Evolutionary conservation across 1,140 invertebrate species (phyloP).

Genomic region (Limonius californicus): DNA sequence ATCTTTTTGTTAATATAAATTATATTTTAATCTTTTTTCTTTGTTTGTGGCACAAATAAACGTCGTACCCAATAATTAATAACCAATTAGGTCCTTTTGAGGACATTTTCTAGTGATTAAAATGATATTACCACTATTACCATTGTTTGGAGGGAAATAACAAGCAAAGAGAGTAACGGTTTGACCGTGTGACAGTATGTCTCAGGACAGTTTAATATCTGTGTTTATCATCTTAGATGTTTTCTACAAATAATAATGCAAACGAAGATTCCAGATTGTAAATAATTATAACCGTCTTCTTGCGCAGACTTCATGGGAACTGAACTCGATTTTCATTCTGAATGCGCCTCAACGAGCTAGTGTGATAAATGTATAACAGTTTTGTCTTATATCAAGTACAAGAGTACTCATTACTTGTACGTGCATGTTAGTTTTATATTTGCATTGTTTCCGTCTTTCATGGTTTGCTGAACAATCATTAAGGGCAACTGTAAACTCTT

Average conservation of each 20-base stretch:
- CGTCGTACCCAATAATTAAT: constrained; percentile 1
- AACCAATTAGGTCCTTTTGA: neutral
- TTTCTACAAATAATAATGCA: neutral
- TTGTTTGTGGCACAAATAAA: neutral
- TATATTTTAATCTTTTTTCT: neutral
- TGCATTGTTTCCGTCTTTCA: no score
- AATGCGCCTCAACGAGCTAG: neutral
- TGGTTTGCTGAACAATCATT: no score
- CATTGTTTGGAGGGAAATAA: constrained; percentile 1
- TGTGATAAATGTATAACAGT: neutral
- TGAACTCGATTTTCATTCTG: neutral
- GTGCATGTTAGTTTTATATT: no score
- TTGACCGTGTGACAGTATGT: neutral
- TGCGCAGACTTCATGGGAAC: neutral
- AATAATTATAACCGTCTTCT: neutral
- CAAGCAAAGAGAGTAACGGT: neutral
- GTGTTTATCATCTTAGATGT: neutral
- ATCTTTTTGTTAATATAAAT: neutral
- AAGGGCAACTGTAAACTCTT: no score
- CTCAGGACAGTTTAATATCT: neutral
- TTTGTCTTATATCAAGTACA: neutral
- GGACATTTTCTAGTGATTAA: constrained; percentile 1
- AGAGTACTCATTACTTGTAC: no score
- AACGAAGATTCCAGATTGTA: neutral
- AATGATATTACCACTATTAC: constrained; percentile 1